Percentiles rank a stretch among this genome's conserved stretches.
Evolutionary conservation across 2,797 vertebrate genomes (phyloP).

Genomic region (Falco concolor): DNA sequence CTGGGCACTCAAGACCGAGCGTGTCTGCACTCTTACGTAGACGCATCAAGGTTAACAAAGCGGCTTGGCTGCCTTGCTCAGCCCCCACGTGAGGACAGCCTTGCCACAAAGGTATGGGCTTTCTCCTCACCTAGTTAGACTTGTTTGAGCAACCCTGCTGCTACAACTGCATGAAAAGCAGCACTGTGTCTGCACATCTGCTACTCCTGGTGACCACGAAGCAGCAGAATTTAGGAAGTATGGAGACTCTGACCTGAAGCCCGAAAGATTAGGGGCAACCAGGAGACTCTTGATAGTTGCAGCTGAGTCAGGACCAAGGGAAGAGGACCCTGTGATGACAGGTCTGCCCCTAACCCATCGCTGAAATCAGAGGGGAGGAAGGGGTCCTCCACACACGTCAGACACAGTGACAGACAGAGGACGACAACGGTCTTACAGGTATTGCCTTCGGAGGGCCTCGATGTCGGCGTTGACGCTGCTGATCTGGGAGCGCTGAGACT

Average conservation of each 20-base stretch:
- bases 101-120: background rate
- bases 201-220: background rate
- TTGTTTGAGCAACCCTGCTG: accelerated
- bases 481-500: conserved; percentile 90
- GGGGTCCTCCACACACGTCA: accelerated
- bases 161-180: background rate
- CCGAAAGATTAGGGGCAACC: background rate
- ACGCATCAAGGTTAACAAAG: background rate
- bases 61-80: background rate
- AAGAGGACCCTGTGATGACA: background rate
- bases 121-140: background rate
- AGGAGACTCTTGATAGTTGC: background rate
- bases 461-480: conserved; percentile 91
- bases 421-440: conserved; percentile 78
- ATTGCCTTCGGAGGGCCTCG: conserved; percentile 88
- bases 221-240: background rate
- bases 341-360: background rate
- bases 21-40: accelerated
- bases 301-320: accelerated
- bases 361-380: background rate
- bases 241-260: background rate
- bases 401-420: background rate
- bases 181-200: background rate
- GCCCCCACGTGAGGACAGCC: accelerated
- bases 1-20: accelerated